phyloP scores from a whole-genome alignment of 2,888 invertebrate species.

The Nipponacmea schrenckii region DNA sequence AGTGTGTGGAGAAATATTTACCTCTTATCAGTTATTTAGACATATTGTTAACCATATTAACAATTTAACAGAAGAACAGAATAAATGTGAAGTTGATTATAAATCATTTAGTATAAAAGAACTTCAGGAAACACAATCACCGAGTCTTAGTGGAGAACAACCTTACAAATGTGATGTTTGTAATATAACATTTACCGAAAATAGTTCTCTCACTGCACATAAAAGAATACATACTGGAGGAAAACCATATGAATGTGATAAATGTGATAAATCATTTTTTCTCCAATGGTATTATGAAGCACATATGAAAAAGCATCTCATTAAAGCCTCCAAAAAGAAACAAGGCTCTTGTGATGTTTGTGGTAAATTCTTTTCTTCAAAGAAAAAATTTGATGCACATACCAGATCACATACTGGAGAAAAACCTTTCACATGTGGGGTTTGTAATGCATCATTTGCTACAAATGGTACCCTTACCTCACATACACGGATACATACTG shows the following conservation, averaged over 20 bases:
- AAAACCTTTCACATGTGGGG: not conserved
- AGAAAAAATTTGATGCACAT: not conserved
- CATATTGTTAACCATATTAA: constrained; percentile 2
- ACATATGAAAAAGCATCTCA: constrained; percentile 13
- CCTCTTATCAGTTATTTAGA: not conserved
- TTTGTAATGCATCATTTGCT: not conserved
- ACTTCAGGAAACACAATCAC: no score
- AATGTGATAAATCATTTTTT: constrained; percentile 15
- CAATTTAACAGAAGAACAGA: constrained; percentile 14
- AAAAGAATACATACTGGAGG: constrained; percentile 12
- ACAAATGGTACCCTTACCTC: not conserved
- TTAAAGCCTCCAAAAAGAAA: constrained; percentile 3
- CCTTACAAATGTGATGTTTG: not conserved
- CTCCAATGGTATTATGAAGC: not conserved
- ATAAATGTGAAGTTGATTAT: constrained; percentile 5
- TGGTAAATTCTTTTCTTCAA: constrained; percentile 2
- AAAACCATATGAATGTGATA: constrained; percentile 6
- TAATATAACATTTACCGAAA: constrained; percentile 11
- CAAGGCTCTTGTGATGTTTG: constrained; percentile 11
- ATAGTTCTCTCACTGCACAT: constrained; percentile 6
- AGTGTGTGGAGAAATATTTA: not conserved
- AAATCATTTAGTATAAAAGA: no score
- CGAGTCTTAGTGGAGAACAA: no score
- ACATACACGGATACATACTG: not conserved
- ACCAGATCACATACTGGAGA: not conserved